Base-by-base conservation (phyloP, 2,888 invertebrate species). In the Sarcophaga caerulescens region DNA sequence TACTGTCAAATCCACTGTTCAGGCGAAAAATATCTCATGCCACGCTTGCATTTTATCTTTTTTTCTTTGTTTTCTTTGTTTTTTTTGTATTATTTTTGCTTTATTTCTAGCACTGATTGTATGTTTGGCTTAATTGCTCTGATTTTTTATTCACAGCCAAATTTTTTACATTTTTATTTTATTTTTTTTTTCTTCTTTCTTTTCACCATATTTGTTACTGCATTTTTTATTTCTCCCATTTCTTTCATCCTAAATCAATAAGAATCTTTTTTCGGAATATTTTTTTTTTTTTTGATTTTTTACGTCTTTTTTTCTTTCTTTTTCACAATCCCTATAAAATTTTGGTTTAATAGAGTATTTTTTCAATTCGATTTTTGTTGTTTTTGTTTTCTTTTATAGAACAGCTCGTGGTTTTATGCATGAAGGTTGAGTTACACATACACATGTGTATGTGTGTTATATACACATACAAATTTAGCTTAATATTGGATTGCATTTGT, bases 101-200 rank as follows among this genome's bases (percentile, higher is more conserved):
- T 14, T 52, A 52, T 52, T 77, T 69, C 77, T 62, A 74, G 70
- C 86, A 84, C 81, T 86, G 86, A 86, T 86, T 86, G 81, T 86
- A 66, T 86, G 70, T 84, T 84, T 86, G 83, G 78, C 84, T 84
- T 86, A 86, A 86, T 86, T 86, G 84, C 81, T 84, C 78, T 86
- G 86, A 86, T 86, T 86, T 84, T 85, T 86, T 84, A 77, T 82
- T 71, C 60, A 35, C 35, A 65, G 52, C 59, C 60, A 74, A 78
- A 70, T 62, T 84, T n/a, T 12, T 70, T 8, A 35, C 35, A 10
- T 35, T 35, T 8, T 35, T 35, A 1, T 35, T 35, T 8, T 35
- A 6, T 35, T 35, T 35, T 35, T 6, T 5, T 35, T 35, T 25
- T 25, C 5, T 35, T 35, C 10, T 78, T 77, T 84, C 60, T 71